Evolutionary conservation across 2,113 vertebrate genomes (phyloP).

Genomic region (Hirundichthys speculiger): DNA sequence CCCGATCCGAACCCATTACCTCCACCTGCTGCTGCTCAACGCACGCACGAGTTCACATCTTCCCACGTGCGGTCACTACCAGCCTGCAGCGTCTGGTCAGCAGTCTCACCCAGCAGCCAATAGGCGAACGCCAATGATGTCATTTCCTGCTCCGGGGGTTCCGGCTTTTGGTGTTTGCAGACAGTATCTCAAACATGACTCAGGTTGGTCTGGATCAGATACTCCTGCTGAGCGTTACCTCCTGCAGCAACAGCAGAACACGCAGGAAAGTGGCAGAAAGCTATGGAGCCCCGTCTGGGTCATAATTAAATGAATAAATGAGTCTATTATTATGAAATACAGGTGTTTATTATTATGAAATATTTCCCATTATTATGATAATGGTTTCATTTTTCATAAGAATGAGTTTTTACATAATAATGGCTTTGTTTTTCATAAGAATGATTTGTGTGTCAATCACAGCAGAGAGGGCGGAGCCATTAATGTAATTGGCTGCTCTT

Average conservation of each 20-base stretch:
- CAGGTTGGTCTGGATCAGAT: slow-evolving; percentile 37
- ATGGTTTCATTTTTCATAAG: too few species aligned
- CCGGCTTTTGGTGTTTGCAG: slow-evolving; percentile 18
- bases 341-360: too few species aligned
- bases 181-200: slow-evolving; percentile 27
- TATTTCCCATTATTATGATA: too few species aligned
- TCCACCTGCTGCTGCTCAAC: slow-evolving; percentile 30
- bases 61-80: slow-evolving; percentile 84
- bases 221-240: slow-evolving; percentile 3
- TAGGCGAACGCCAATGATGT: slow-evolving; percentile 69
- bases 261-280: background rate
- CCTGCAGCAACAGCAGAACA: background rate
- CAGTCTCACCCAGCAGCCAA: slow-evolving; percentile 76
- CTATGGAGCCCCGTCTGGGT: too few species aligned
- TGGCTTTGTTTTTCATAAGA: too few species aligned
- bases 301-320: too few species aligned
- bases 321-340: too few species aligned
- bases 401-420: too few species aligned
- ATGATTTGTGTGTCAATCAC: too few species aligned
- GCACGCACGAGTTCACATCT: slow-evolving; percentile 73
- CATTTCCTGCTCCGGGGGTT: slow-evolving; percentile 77
- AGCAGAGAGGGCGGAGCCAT: too few species aligned
- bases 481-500: too few species aligned
- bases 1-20: slow-evolving; percentile 34
- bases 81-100: slow-evolving; percentile 73